These are phyloP conservation scores for Pollachius pollachius DNA, from an alignment of 2,113 vertebrate species.

Conservation along the genomic window DNA sequence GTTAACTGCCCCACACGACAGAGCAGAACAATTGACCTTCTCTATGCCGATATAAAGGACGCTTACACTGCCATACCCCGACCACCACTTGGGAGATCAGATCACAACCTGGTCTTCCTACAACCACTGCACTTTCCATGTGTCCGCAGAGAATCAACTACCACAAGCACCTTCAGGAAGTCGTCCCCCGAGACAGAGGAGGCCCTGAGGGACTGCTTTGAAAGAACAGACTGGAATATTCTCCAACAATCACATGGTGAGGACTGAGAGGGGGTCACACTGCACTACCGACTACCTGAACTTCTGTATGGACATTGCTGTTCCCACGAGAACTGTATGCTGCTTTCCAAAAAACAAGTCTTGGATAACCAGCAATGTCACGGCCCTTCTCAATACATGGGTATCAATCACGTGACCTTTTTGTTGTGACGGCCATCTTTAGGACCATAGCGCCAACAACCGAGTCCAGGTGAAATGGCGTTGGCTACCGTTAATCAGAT, in stretches of 20 bases:
- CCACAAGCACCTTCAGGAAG: conserved; percentile 13
- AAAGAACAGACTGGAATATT: conserved; percentile 6
- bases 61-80: conserved; percentile 1
- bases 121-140: background rate
- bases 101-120: conserved; percentile 14
- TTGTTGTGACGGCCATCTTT: too few species aligned
- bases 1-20: conserved; percentile 5
- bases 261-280: background rate
- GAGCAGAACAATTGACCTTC: background rate
- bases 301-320: conserved; percentile 15
- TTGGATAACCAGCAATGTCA: conserved; percentile 10
- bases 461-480: too few species aligned
- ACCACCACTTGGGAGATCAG: conserved; percentile 1
- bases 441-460: too few species aligned
- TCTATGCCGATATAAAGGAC: conserved; percentile 10
- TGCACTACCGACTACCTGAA: conserved; percentile 23
- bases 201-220: conserved; percentile 24
- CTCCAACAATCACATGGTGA: background rate
- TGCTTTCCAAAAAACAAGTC: conserved; percentile 25
- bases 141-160: background rate
- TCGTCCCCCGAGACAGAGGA: conserved; percentile 9
- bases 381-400: conserved; percentile 17
- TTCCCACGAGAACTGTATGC: conserved; percentile 14
- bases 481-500: too few species aligned
- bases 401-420: too few species aligned